Evolutionary conservation across 2,113 vertebrate genomes (phyloP), one percentile per base, ranked within the genome.

Genomic region (Promerops cafer): DNA sequence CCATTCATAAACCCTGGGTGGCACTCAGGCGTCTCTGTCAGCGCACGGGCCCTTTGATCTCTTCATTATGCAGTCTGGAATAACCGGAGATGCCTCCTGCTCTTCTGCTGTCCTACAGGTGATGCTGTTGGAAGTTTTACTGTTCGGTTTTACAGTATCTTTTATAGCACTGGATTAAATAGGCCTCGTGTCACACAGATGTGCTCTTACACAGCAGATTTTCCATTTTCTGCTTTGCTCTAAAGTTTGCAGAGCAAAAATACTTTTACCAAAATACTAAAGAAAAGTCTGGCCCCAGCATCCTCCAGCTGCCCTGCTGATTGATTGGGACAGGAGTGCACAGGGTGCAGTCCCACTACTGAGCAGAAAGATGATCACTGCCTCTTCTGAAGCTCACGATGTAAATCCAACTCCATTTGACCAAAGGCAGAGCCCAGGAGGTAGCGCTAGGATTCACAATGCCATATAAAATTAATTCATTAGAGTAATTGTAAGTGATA

Each of bases 401-500:
- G 24, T 45, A 60, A 49, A 45, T 74, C 27, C 3, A 27, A 27
- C 28, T 86, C 71, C 30, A 0, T 68, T 50, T 52, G 57, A 68
- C 81, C 8, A 2, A 85, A 90, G 57, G 40, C 65, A 65, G 57
- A 72, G 57, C 65, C 54, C 78, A 40, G 90, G 60, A 91, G 15
- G 49, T 13, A 61, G 65, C 0, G 0, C 44, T 45, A 14, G 16
- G 61, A 65, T 45, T 91, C 78, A 61, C 24, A 56, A 33, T 84
- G 39, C 79, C 35, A 4, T 53, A 53, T 65, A 61, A 92, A 76
- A 93, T 65, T 57, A 76, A 95, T 86, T 83, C 77, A 83, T 87
- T 42, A 72, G 28, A 71, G 16, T 81, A 9, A 56, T 87, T 84
- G 37, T 37, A 66, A 76, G 42, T 60, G 8, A 40, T 60, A 26